Conservation (phyloP, 2,888 invertebrate genomes). For the Sturmia bella region DNA sequence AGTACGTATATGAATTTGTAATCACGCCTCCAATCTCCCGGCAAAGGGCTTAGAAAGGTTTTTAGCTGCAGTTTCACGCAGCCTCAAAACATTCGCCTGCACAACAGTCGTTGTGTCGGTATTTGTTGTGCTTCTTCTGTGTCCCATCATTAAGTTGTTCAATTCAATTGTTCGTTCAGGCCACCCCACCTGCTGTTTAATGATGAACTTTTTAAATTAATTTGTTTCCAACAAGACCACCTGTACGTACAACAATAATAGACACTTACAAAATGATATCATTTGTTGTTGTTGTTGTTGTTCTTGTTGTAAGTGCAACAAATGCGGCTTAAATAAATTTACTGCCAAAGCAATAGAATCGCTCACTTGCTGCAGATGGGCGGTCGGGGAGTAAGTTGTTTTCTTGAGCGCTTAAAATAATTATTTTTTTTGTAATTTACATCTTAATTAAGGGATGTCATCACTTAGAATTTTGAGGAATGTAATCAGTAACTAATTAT, state of each 20-base stretch:
- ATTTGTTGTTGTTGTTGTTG: constrained; percentile 22
- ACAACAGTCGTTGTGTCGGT: neutral
- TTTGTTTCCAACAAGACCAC: constrained; percentile 49
- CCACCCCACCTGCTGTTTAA: constrained; percentile 48
- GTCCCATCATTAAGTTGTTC: constrained; percentile 44
- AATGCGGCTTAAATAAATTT: neutral
- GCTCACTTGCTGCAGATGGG: too few species aligned
- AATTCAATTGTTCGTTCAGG: neutral
- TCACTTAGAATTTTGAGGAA: constrained; percentile 11
- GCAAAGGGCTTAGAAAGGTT: too few species aligned
- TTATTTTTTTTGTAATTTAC: constrained; percentile 17
- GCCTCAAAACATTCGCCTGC: neutral
- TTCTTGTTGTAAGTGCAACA: neutral
- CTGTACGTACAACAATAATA: constrained; percentile 4
- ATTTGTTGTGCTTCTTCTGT: constrained; percentile 37
- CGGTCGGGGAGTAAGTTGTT: too few species aligned
- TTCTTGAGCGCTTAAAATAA: too few species aligned
- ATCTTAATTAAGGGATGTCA: constrained; percentile 3
- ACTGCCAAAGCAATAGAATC: neutral
- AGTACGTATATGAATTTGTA: too few species aligned
- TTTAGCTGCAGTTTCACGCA: neutral
- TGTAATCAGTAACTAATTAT: neutral
- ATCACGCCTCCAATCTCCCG: too few species aligned
- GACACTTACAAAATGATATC: constrained; percentile 20
- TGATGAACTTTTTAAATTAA: constrained; percentile 38